phyloP scores from a whole-genome alignment of 2,888 invertebrate genomes.

The Cantharis rufa region DNA sequence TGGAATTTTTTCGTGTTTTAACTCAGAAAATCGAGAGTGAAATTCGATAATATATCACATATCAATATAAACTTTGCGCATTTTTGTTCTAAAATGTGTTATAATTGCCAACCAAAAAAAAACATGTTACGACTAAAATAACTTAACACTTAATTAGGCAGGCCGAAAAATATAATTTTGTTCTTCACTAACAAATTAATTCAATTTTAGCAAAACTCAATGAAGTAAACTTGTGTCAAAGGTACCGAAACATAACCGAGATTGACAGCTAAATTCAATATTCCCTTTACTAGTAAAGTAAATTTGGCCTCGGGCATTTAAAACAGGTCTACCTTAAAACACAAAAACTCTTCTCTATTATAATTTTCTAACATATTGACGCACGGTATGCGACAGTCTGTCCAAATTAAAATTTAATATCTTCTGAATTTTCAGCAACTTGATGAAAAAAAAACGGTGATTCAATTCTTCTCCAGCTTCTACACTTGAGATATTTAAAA shows the following conservation, averaged over 20 bases:
- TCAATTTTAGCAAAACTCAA: slow-evolving; percentile 5
- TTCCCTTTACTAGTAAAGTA: slow-evolving; percentile 8
- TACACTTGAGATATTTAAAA: neutral
- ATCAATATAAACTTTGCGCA: too few relatives aligned
- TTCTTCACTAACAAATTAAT: neutral
- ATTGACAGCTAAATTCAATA: slow-evolving; percentile 19
- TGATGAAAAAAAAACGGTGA: neutral
- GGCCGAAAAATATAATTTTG: neutral
- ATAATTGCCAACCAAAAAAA: neutral
- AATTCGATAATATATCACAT: neutral
- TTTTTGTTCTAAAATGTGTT: too few relatives aligned
- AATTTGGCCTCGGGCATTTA: slow-evolving; percentile 6
- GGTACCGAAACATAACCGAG: neutral
- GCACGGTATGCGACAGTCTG: slow-evolving; percentile 8
- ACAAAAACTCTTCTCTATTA: slow-evolving; percentile 4
- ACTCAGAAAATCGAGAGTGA: neutral
- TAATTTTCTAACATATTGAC: slow-evolving; percentile 5
- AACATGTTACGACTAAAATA: neutral
- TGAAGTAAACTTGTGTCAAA: slow-evolving; percentile 14
- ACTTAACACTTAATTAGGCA: neutral
- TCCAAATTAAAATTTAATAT: neutral
- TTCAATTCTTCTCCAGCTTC: neutral
- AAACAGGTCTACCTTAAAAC: slow-evolving; percentile 11
- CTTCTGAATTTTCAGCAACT: neutral
- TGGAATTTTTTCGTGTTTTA: neutral